Evolutionary conservation across 2,888 invertebrate species (phyloP), one percentile per base, ranked within the genome.

Genomic region (Tipula helvola): DNA sequence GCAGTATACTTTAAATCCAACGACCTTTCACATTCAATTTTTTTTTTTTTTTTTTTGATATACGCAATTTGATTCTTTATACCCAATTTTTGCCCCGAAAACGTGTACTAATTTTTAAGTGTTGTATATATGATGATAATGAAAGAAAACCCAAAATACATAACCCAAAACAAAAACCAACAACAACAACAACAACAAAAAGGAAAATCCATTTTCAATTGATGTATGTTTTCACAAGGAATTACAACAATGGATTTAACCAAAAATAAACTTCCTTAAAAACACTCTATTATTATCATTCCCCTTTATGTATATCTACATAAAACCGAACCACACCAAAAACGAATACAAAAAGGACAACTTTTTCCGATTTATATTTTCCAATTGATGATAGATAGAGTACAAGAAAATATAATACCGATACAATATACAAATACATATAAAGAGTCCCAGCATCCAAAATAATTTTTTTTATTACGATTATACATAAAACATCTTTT

Each of bases 31-130:
- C 71, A 28, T 71, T 71, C 28, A 28, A 71, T 71, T 71, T 71
- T 10, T 71, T 7, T 57, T 5, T 44, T 3, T 44, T 10, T 44
- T 3, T 12, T 3, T 12, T 3, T 44, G 7, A 28, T 28, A 28
- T 71, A 71, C 71, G 71, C 28, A 71, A 71, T 71, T 71, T 71
- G 10, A 71, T 71, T 71, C 28, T 71, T 12, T 71, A 71, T 71
- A 71, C 28, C 28, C 71, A 28, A 71, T 18, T 71, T 71, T 71
- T 71, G 71, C 71, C 71, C 52, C 28, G 71, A 71, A 71, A 71
- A 71, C 71, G 71, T 71, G 71, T 71, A 71, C 71, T 71, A 71
- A 71, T 71, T 71, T 71, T 71, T 71, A 71, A 71, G 71, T 71
- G 71, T 71, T 71, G 71, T 71, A 71, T 71, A 71, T 71, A 28